These are phyloP conservation scores for Drosophila paramelanica DNA, from an alignment of 2,888 invertebrate species.

Conservation along the genomic window DNA sequence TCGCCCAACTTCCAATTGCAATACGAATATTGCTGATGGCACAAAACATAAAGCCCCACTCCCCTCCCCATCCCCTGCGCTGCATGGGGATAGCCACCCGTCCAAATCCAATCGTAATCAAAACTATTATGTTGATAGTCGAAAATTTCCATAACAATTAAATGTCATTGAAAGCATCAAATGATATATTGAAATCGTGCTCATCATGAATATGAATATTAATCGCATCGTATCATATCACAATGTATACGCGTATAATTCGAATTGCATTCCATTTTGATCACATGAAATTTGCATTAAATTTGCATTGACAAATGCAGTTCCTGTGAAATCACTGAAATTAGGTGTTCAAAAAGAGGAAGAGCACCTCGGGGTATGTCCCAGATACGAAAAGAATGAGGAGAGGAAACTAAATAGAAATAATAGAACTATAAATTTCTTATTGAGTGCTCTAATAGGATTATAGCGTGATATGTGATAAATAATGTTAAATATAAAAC, in stretches of 20 bases:
- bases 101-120: neutral
- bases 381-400: neutral
- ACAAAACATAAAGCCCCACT: neutral
- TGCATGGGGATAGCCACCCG: no score
- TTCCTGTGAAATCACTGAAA: neutral
- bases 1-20: constrained; percentile 26
- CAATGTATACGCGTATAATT: neutral
- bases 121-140: constrained; percentile 7
- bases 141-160: constrained; percentile 30
- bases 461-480: no score
- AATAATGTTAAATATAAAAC: no score
- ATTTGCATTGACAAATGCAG: constrained; percentile 4
- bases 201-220: neutral
- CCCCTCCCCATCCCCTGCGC: no score
- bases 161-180: constrained; percentile 3
- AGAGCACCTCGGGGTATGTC: neutral
- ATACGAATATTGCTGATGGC: constrained; percentile 25
- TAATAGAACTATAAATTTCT: no score
- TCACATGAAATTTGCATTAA: constrained; percentile 14
- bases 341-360: neutral
- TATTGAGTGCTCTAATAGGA: no score
- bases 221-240: neutral
- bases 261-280: neutral
- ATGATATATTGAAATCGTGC: constrained; percentile 21
- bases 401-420: no score